Conservation (phyloP, 2,888 invertebrate genomes). For the Chrysolina haemoptera region DNA sequence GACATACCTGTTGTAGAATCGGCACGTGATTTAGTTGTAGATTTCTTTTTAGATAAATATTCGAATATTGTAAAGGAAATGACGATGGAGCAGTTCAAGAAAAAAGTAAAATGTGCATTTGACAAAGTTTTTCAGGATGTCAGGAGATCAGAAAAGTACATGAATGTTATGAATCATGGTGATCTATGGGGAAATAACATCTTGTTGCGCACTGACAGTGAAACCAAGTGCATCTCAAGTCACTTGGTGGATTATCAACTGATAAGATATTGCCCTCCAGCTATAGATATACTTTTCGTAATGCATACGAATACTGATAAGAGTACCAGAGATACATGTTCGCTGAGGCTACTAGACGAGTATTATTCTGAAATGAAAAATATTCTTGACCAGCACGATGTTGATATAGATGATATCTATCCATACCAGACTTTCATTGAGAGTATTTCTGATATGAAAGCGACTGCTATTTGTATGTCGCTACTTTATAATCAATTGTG, state of each 20-base stretch:
- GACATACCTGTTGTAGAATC: not conserved
- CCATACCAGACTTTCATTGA: constrained; percentile 50
- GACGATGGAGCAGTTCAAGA: constrained; percentile 39
- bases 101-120: constrained; percentile 24
- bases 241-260: constrained; percentile 62
- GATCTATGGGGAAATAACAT: constrained; percentile 62
- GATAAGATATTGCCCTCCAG: constrained; percentile 74
- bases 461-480: constrained; percentile 48
- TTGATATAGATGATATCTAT: constrained; percentile 48
- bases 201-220: constrained; percentile 44
- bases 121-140: constrained; percentile 31
- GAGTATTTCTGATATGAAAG: constrained; percentile 49
- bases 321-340: constrained; percentile 44
- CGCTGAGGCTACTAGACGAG: constrained; percentile 46
- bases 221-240: not conserved
- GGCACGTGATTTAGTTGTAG: not conserved
- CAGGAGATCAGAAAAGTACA: constrained; percentile 63
- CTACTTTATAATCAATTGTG: constrained; percentile 47
- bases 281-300: constrained; percentile 74
- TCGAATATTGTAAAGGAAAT: constrained; percentile 10
- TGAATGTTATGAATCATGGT: constrained; percentile 64
- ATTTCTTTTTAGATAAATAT: constrained; percentile 4
- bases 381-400: constrained; percentile 45
- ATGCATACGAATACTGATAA: constrained; percentile 50
- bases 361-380: constrained; percentile 52